Percentiles rank a stretch among this genome's conserved stretches.
Conservation (phyloP, 2,888 invertebrate species). For the Drosophila borealis region DNA sequence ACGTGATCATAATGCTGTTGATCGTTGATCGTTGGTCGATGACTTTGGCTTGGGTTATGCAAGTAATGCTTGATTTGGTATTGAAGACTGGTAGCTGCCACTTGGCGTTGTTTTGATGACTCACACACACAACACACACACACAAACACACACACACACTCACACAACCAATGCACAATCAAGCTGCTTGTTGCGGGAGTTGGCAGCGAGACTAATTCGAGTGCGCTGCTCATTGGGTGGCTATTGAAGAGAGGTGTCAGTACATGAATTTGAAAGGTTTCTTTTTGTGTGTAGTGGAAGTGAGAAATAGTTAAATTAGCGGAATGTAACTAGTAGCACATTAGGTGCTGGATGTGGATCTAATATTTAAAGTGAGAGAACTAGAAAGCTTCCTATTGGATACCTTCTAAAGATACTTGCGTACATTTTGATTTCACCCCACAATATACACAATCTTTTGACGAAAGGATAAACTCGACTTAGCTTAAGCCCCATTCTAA, state of each 20-base stretch:
- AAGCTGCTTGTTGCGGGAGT: slow-evolving; percentile 31
- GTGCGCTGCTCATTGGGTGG: slow-evolving; percentile 57
- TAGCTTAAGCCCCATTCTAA: background rate
- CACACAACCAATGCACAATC: slow-evolving; percentile 27
- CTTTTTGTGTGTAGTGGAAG: background rate
- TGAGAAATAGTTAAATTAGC: slow-evolving; percentile 11
- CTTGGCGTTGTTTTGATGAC: slow-evolving; percentile 70
- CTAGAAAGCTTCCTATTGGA: background rate
- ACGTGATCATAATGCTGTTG: slow-evolving; percentile 39
- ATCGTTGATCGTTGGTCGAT: slow-evolving; percentile 68
- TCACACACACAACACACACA: slow-evolving; percentile 43
- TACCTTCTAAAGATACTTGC: too few species aligned
- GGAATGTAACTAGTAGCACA: background rate
- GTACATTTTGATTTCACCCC: too few species aligned
- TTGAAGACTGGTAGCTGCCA: slow-evolving; percentile 77
- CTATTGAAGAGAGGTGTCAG: slow-evolving; percentile 43
- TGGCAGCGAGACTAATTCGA: slow-evolving; percentile 61
- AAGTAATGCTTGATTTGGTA: slow-evolving; percentile 82
- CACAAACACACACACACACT: slow-evolving; percentile 5
- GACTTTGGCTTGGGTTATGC: slow-evolving; percentile 76
- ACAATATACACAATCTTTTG: background rate
- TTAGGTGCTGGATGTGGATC: too few species aligned
- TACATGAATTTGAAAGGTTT: slow-evolving; percentile 18
- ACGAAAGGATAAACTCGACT: background rate
- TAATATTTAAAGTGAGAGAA: background rate